These are phyloP conservation scores for Tachyglossus aculeatus DNA, from an alignment of 2,797 vertebrate genomes.

Conservation along the genomic window DNA sequence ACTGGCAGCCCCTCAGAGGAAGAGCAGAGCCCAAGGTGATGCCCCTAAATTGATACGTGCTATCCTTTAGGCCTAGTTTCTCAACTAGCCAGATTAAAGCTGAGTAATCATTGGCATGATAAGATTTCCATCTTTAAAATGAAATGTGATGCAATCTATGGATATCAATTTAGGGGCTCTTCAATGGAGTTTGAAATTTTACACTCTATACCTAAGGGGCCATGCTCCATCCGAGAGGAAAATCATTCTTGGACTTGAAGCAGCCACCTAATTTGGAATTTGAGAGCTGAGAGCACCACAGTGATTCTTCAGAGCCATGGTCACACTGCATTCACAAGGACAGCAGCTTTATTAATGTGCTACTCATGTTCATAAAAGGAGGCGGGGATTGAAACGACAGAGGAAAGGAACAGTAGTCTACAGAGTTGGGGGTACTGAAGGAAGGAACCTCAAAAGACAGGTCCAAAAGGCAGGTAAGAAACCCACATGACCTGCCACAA, in stretches of 20 bases:
- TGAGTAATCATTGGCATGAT: too few relatives aligned
- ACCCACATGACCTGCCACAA: too few relatives aligned
- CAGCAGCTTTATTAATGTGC: slow-evolving; percentile 16
- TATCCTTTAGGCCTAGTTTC: not conserved
- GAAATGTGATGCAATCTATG: not conserved
- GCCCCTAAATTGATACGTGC: not conserved
- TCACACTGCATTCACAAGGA: not conserved
- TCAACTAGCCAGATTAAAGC: not conserved
- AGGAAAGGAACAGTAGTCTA: not conserved
- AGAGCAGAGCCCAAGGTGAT: accelerated
- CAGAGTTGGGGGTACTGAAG: not conserved
- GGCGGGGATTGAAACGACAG: not conserved
- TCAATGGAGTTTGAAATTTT: not conserved
- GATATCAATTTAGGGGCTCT: not conserved
- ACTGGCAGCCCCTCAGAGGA: not conserved
- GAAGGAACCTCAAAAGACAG: not conserved
- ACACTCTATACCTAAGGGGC: not conserved
- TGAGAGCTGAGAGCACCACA: not conserved
- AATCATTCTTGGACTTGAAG: not conserved
- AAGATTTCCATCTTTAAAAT: not conserved
- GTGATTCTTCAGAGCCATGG: not conserved
- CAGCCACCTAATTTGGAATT: slow-evolving; percentile 4
- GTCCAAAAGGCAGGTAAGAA: not conserved
- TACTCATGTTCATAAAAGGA: not conserved
- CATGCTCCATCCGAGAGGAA: not conserved